Evolutionary conservation across 2,113 vertebrate genomes (phyloP).

Genomic region (Gambusia affinis): DNA sequence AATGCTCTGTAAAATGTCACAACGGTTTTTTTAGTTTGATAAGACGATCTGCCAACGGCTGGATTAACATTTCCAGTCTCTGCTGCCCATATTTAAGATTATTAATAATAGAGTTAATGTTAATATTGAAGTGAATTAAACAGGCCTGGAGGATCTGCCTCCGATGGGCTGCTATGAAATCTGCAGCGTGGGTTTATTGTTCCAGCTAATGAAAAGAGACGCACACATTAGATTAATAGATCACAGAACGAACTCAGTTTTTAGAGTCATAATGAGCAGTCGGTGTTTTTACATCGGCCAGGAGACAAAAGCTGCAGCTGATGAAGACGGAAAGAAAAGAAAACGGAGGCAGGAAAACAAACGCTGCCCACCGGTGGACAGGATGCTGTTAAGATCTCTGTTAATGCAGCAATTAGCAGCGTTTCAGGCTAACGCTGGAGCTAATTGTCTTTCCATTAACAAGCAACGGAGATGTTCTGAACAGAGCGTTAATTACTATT

Average conservation of each 20-base stretch:
- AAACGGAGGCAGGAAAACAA: conserved; percentile 9
- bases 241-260: conserved; percentile 72
- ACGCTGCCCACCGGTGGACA: conserved; percentile 47
- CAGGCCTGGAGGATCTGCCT: conserved; percentile 63
- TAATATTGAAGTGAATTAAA: conserved; percentile 77
- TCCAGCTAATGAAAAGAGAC: conserved; percentile 73
- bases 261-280: conserved; percentile 76
- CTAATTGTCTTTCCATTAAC: no score
- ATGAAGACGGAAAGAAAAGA: conserved; percentile 3
- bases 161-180: conserved; percentile 78
- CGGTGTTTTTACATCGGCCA: conserved; percentile 55
- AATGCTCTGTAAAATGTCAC: not conserved
- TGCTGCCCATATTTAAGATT: conserved; percentile 45
- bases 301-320: conserved; percentile 12
- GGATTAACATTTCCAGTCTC: conserved; percentile 55
- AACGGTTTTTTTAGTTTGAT: conserved; percentile 16
- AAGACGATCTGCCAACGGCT: conserved; percentile 22
- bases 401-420: conserved; percentile 54
- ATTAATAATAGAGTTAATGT: conserved; percentile 76
- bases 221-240: conserved; percentile 75
- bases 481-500: no score
- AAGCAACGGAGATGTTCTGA: no score
- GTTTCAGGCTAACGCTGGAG: conserved; percentile 43
- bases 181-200: conserved; percentile 61
- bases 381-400: conserved; percentile 55